Percentiles rank a stretch among this genome's conserved stretches.
phyloP scores from a whole-genome alignment of 2,797 vertebrate genomes.

The Gadopsis bispinosus region DNA sequence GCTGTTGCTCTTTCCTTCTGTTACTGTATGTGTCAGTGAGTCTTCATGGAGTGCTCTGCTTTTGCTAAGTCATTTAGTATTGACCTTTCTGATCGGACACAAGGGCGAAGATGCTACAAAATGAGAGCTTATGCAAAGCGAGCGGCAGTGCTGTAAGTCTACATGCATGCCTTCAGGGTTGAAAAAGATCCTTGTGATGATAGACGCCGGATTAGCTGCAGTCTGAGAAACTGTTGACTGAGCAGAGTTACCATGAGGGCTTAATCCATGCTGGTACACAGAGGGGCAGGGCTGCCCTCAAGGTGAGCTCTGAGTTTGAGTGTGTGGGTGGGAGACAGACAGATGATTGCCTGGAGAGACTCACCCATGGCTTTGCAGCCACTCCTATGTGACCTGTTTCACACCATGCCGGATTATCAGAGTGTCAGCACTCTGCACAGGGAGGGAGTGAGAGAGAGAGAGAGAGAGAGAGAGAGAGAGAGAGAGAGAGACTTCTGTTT shows the following conservation, averaged over 20 bases:
- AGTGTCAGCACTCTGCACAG: constrained; percentile 51
- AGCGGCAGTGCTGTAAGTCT: neutral
- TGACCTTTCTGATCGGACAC: neutral
- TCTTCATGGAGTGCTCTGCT: neutral
- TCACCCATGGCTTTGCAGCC: constrained; percentile 30
- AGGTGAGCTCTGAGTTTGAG: constrained; percentile 46
- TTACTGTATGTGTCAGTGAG: neutral
- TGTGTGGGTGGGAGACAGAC: constrained; percentile 19
- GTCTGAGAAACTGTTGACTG: constrained; percentile 43
- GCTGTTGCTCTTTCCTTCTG: neutral
- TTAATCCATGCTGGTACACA: constrained; percentile 46
- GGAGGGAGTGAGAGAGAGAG: neutral
- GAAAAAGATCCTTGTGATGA: constrained; percentile 21
- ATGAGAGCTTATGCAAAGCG: neutral
- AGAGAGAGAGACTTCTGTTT: neutral
- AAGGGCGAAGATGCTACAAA: neutral
- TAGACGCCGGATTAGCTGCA: constrained; percentile 20
- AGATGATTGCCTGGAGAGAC: constrained; percentile 16
- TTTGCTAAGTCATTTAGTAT: neutral
- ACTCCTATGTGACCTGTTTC: constrained; percentile 52
- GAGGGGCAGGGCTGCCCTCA: constrained; percentile 28
- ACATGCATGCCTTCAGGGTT: neutral
- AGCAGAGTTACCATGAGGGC: constrained; percentile 42
- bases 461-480: neutral
- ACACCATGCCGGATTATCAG: constrained; percentile 54